Conservation (phyloP, 1,140 invertebrate genomes). For the Pogonognathellus flavescens region DNA sequence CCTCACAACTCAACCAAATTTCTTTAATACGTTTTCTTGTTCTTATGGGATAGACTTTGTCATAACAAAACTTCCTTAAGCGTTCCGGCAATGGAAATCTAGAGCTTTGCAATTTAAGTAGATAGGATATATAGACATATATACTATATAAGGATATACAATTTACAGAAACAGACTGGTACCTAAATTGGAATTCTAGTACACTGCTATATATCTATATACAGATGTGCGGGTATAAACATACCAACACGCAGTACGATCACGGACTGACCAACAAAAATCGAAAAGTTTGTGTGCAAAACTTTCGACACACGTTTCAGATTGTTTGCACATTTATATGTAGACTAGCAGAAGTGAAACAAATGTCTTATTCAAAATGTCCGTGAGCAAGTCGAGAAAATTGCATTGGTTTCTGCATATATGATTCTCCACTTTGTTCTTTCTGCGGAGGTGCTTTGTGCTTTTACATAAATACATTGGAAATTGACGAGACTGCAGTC, state of each 20-base stretch:
- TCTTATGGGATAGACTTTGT: neutral
- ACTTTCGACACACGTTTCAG: slow-evolving; percentile 8
- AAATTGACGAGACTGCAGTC: neutral
- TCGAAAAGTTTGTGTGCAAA: neutral
- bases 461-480: neutral
- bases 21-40: slow-evolving; percentile 38
- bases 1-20: slow-evolving; percentile 30
- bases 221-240: no score
- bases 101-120: neutral
- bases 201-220: neutral
- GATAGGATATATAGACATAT: neutral
- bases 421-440: neutral
- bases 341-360: slow-evolving; percentile 12
- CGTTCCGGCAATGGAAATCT: neutral
- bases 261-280: slow-evolving; percentile 1
- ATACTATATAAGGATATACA: no score
- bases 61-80: slow-evolving; percentile 1
- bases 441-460: neutral
- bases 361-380: slow-evolving; percentile 37
- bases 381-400: neutral
- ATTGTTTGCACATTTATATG: slow-evolving; percentile 22
- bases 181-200: no score
- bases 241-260: no score
- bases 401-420: slow-evolving; percentile 1
- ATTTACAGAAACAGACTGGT: no score